phyloP scores from a whole-genome alignment of 35 echinoderm and acorn worm genomes.

The Lytechinus pictus region DNA sequence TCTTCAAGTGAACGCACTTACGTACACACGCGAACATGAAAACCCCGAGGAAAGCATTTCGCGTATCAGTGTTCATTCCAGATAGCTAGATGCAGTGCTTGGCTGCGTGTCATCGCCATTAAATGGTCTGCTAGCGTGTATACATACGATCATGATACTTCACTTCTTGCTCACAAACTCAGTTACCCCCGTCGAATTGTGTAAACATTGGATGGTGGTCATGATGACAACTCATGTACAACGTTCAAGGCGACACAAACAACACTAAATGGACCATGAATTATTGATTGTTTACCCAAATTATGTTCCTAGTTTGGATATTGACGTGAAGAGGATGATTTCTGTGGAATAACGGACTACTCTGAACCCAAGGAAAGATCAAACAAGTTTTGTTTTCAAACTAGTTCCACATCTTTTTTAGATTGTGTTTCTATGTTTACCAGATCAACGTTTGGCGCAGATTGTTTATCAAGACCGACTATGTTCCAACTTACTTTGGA shows the following conservation, averaged over 20 bases:
- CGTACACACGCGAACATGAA: background rate
- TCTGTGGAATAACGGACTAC: background rate
- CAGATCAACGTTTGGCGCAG: too few relatives aligned
- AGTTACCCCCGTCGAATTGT: background rate
- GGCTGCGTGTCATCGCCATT: background rate
- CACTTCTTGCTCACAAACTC: background rate
- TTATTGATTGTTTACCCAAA: background rate
- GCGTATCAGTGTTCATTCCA: background rate
- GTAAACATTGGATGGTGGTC: background rate
- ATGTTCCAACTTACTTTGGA: too few relatives aligned
- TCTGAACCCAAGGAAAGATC: background rate
- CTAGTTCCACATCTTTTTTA: too few relatives aligned
- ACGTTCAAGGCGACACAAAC: background rate
- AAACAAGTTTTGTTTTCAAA: background rate
- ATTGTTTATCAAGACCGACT: too few relatives aligned
- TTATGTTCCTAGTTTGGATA: background rate
- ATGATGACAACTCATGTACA: background rate
- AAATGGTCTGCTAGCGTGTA: background rate
- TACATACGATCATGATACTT: background rate
- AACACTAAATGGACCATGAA: background rate
- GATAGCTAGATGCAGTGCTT: background rate
- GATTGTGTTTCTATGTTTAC: too few relatives aligned
- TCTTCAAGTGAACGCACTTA: background rate
- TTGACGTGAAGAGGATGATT: background rate
- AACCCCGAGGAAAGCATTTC: background rate